These are phyloP conservation scores for Sphaerodactylus townsendi DNA, from an alignment of 2,113 vertebrate genomes.

Conservation along the genomic window DNA sequence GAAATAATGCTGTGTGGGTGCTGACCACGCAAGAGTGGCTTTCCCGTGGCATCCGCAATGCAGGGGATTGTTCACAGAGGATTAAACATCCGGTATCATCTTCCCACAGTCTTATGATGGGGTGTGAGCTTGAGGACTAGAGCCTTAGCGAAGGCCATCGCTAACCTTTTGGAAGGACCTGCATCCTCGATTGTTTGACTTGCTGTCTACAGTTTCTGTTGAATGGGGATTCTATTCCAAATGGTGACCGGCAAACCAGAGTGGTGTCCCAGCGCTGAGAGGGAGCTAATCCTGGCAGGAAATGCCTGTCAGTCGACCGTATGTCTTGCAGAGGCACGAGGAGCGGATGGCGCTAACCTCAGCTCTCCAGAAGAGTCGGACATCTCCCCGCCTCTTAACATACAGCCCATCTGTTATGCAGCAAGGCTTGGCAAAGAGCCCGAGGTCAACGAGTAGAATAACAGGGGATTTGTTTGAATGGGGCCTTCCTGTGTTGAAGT, in stretches of 20 bases:
- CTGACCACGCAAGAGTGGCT: too few relatives aligned
- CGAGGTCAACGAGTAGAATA: constrained; percentile 18
- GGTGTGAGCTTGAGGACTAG: not conserved
- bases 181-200: not conserved
- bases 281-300: not conserved
- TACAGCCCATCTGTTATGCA: not conserved
- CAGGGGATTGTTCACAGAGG: too few relatives aligned
- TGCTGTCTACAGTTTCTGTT: accelerated
- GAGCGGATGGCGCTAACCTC: not conserved
- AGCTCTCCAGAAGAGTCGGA: not conserved
- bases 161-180: not conserved
- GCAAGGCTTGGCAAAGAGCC: constrained; percentile 1
- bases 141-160: not conserved
- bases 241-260: not conserved
- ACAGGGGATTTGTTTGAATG: not conserved
- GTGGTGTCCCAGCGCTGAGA: accelerated
- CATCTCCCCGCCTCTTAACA: not conserved
- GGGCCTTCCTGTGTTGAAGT: not conserved
- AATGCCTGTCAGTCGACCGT: accelerated
- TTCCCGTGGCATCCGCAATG: too few relatives aligned
- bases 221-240: accelerated
- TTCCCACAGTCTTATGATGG: not conserved
- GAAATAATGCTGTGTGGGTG: too few relatives aligned
- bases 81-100: not conserved
- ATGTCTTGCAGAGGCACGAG: accelerated